Evolutionary conservation across 1,140 invertebrate species (phyloP).

Genomic region (Pseudomyrmex dendroicus): DNA sequence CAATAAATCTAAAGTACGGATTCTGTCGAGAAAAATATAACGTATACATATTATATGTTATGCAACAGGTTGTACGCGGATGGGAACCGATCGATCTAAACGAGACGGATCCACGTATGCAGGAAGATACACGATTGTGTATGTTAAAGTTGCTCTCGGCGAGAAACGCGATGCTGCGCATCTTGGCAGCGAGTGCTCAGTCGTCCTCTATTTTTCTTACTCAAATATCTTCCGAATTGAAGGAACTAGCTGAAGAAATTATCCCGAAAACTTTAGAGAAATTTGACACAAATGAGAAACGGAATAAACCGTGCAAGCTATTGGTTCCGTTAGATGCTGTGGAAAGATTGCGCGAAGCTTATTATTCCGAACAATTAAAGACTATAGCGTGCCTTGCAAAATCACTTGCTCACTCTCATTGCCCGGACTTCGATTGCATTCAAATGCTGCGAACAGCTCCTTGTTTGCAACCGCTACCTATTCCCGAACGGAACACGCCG

Average conservation of each 20-base stretch:
- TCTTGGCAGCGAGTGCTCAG: conserved; percentile 78
- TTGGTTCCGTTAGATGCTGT: conserved; percentile 82
- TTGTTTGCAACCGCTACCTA: conserved; percentile 74
- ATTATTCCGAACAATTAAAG: conserved; percentile 80
- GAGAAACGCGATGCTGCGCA: conserved; percentile 80
- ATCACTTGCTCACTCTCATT: conserved; percentile 74
- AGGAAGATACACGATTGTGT: conserved; percentile 79
- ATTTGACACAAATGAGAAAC: conserved; percentile 73
- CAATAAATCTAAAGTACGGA: not conserved
- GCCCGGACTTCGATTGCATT: conserved; percentile 78
- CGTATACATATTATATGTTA: not conserved
- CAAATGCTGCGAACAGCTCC: conserved; percentile 70
- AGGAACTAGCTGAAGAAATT: conserved; percentile 73
- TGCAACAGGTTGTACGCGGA: conserved; percentile 78
- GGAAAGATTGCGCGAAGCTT: conserved; percentile 80
- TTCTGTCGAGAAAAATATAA: conserved; percentile 29
- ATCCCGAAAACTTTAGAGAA: conserved; percentile 77
- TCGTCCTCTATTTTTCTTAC: conserved; percentile 71
- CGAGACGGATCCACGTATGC: conserved; percentile 76
- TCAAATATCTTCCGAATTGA: conserved; percentile 75
- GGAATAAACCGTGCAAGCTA: conserved; percentile 76
- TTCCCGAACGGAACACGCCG: conserved; percentile 75
- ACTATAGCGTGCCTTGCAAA: conserved; percentile 79
- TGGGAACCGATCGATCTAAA: conserved; percentile 80
- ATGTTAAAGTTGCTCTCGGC: conserved; percentile 79